Base-by-base conservation (phyloP, 2,888 invertebrate genomes). In the Phymatocera aterrima region DNA sequence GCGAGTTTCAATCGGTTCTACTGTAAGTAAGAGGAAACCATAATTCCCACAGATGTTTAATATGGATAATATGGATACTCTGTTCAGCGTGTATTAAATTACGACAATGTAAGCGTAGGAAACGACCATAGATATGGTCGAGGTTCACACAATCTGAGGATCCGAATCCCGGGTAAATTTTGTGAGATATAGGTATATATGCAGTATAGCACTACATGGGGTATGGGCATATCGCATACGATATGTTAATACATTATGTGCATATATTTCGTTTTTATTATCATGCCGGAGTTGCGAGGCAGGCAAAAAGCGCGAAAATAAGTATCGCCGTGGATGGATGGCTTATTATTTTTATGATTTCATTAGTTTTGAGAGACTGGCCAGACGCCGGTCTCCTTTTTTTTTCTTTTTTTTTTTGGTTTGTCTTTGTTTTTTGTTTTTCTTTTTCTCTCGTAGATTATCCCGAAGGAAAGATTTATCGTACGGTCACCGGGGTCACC, bases 341-440 rank as follows among this genome's bases (percentile, higher is more conserved):
- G 51, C 72, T 34, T 72, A 72, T 51, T 72, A 72, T 72, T 72
- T 72, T 72, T 72, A 72, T 51, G 72, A 72, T 72, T 48, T 51
- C 72, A 34, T 51, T 72, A 72, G 48, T 31, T 72, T 72, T 72
- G 18, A 72, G 31, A 51, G 72, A 48, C 51, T 34, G 68, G 72
- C 72, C 48, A 28, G 70, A 31, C 31, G 15, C 21, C 28, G n/a
- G n/a, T 18, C 2, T 34, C 37, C 24, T 21, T 1, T 61, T 34
- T 61, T 46, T 21, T 1, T 61, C 21, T 18, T 34, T 61, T 34
- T 28, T 61, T 34, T 31, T 61, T 8, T 34, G 8, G 1, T 5
- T n/a, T 51, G 8, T 4, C 18, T 61, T 1, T 61, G 1, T 37
- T 61, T 57, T 12, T 31, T 43, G 43, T 3, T 24, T 24, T 43